These are phyloP conservation scores for Dascillus cervinus DNA, from an alignment of 2,888 invertebrate genomes.

Conservation along the genomic window DNA sequence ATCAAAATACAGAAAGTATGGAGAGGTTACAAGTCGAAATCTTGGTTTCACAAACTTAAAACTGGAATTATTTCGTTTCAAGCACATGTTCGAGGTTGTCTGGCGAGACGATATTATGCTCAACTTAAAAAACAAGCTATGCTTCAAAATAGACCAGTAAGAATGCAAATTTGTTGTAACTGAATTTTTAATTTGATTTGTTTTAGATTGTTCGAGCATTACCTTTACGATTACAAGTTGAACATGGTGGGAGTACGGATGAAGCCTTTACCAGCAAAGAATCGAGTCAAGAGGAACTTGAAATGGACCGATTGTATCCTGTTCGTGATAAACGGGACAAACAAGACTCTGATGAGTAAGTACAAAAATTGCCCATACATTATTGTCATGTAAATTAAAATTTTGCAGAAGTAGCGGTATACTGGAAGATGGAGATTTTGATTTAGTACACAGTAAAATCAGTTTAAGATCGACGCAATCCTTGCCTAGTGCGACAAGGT, in stretches of 20 bases:
- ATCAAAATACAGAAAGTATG: conserved; percentile 71
- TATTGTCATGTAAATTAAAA: too few species aligned
- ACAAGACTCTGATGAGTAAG: conserved; percentile 41
- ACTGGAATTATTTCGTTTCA: conserved; percentile 58
- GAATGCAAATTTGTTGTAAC: neutral
- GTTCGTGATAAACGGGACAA: conserved; percentile 20
- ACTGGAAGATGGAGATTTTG: conserved; percentile 49
- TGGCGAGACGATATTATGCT: conserved; percentile 45
- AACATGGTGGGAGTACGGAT: conserved; percentile 38
- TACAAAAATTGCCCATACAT: too few species aligned
- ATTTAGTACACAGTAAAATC: conserved; percentile 33
- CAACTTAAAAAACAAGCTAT: conserved; percentile 8
- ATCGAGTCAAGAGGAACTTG: conserved; percentile 49
- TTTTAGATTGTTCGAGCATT: conserved; percentile 31
- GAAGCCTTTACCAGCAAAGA: conserved; percentile 47
- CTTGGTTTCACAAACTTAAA: conserved; percentile 59
- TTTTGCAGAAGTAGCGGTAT: conserved; percentile 50
- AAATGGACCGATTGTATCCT: conserved; percentile 26
- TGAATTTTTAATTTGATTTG: neutral
- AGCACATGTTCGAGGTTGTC: conserved; percentile 61
- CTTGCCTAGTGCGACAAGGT: conserved; percentile 37
- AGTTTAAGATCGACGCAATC: conserved; percentile 41
- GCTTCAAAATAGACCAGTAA: conserved; percentile 11
- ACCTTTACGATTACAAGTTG: conserved; percentile 38
- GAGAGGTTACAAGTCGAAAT: conserved; percentile 60